phyloP scores from a whole-genome alignment of 1,140 invertebrate genomes.

The Solenopsis invicta region DNA sequence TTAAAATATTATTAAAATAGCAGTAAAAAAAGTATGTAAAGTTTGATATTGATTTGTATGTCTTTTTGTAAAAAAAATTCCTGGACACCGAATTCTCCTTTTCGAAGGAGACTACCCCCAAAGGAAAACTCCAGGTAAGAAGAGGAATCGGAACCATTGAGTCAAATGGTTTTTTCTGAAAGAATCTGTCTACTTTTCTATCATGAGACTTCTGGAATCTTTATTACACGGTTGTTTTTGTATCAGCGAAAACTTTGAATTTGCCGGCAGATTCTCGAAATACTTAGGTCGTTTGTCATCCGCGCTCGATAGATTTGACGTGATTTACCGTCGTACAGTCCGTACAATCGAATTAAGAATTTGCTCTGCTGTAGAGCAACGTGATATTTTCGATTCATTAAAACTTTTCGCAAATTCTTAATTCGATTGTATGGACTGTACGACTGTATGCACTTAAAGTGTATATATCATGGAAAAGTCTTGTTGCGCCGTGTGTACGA shows the following conservation, averaged over 20 bases:
- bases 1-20: too few relatives aligned
- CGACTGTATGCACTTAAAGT: neutral
- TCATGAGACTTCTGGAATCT: neutral
- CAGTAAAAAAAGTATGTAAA: too few relatives aligned
- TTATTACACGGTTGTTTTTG: neutral
- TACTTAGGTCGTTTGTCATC: neutral
- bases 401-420: neutral
- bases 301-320: neutral
- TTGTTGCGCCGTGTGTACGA: neutral
- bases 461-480: neutral
- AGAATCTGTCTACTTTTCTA: neutral
- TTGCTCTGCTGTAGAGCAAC: neutral
- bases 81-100: too few relatives aligned
- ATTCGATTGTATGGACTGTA: neutral
- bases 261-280: neutral
- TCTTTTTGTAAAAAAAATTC: too few relatives aligned
- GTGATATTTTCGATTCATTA: neutral
- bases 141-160: neutral
- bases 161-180: neutral
- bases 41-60: too few relatives aligned
- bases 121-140: neutral
- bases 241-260: too few relatives aligned
- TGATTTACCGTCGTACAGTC: neutral
- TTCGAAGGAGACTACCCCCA: too few relatives aligned
- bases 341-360: too few relatives aligned